Evolutionary conservation across 2,113 vertebrate species (phyloP).

Genomic region (Spheniscus mendiculus): DNA sequence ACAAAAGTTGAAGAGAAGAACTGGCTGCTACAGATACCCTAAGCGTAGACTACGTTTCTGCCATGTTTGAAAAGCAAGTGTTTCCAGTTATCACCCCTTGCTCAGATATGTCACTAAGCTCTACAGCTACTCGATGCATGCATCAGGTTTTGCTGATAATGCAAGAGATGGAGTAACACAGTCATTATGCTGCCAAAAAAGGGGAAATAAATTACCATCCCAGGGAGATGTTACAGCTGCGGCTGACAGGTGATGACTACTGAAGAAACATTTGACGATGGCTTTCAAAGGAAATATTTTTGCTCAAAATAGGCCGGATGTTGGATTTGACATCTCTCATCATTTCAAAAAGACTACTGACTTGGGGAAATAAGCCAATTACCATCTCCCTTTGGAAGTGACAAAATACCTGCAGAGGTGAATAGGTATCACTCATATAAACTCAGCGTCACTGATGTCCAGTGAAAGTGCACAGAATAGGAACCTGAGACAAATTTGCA

Average conservation of each 20-base stretch:
- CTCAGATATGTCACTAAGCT: not conserved
- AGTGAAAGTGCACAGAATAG: not conserved
- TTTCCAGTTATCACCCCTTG: not conserved
- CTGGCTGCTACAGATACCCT: not conserved
- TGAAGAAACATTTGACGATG: not conserved
- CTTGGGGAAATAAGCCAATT: not conserved
- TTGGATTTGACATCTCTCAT: not conserved
- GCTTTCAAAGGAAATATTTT: not conserved
- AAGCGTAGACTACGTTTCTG: not conserved
- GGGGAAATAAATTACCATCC: not conserved
- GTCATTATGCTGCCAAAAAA: not conserved
- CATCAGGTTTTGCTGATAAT: not conserved
- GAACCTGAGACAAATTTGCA: not conserved
- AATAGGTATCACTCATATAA: not conserved
- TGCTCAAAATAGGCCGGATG: not conserved
- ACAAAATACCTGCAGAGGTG: not conserved
- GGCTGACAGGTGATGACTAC: not conserved
- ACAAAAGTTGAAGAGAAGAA: not conserved
- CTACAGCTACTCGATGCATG: not conserved
- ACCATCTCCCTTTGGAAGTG: not conserved
- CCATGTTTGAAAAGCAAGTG: not conserved
- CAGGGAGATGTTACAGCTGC: not conserved
- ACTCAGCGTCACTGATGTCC: accelerated
- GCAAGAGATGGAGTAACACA: not conserved
- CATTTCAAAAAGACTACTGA: not conserved